Evolutionary conservation across 2,888 invertebrate genomes (phyloP), one percentile per base, ranked within the genome.

Genomic region (Bombylius major): DNA sequence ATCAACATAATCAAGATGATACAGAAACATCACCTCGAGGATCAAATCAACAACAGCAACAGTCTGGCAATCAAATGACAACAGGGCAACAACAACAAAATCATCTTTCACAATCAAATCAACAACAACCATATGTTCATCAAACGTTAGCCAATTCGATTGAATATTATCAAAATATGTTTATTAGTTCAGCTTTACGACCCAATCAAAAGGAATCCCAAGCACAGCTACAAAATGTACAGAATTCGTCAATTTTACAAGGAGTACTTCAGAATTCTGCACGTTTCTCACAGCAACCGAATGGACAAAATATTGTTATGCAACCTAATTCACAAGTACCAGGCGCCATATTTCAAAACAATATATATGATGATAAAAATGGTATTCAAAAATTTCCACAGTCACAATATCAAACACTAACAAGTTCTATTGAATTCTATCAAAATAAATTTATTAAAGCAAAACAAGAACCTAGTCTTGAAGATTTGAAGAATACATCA

Each of bases 81-180:
- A 62, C 59, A 34, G 65, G 60, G 54, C 64, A 62, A 54, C 62
- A 54, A 60, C 59, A 52, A 50, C 63, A 55, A 13, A 55, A 52
- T 50, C 59, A 36, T 60, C 51, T 34, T 12, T 46, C 50, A 42
- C 5, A 48, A 36, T 11, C 50, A n/a, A 33, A 50, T 48, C 56
- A 52, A 23, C 57, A 50, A 44, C 53, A 54, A 12, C 53, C 56
- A 47, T 54, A 57, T 52, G 56, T 57, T 44, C 48, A 59, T 50
- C 56, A 59, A 50, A 51, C 51, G 5, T 33, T 55, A 58, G 69
- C 71, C 58, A 71, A 70, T 61, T 71, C 70, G 44, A 64, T 73
- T 60, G 72, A 73, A 65, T 69, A 71, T 56, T 73, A 73, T 66
- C 72, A 72, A 63, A 71, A 72, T 63, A 71, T 70, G 63, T 70